Conservation (phyloP, 2,113 vertebrate species). For the Aphyosemion australe region DNA sequence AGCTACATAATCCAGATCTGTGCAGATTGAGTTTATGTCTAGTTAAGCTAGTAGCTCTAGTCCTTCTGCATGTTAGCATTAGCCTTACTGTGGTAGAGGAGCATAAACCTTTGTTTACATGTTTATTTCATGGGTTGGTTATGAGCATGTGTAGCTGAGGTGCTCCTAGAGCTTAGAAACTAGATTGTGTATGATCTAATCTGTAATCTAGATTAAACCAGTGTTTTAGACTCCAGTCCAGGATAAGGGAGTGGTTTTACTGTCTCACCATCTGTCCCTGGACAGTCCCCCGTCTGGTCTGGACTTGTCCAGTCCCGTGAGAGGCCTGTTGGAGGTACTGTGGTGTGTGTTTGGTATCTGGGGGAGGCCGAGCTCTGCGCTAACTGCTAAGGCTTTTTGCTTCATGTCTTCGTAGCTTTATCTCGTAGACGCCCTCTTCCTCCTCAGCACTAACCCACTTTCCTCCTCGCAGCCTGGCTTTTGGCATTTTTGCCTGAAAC, state of each 20-base stretch:
- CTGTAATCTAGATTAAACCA: conserved; percentile 22
- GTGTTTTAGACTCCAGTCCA: conserved; percentile 42
- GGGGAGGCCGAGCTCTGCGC: conserved; percentile 62
- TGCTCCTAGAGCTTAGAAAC: conserved; percentile 8
- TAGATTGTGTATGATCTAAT: conserved; percentile 40
- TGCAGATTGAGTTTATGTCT: too few species aligned
- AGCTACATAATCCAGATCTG: too few species aligned
- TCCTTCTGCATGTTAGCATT: not conserved
- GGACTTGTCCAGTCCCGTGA: conserved; percentile 27
- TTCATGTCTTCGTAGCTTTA: conserved; percentile 43
- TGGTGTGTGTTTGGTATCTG: conserved; percentile 24
- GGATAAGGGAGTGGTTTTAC: conserved; percentile 57
- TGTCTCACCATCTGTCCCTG: conserved; percentile 50
- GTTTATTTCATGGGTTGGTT: conserved; percentile 4
- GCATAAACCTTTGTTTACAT: not conserved
- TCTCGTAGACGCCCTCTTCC: conserved; percentile 48
- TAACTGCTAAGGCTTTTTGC: conserved; percentile 26
- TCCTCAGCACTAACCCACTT: conserved; percentile 56
- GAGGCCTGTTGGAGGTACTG: conserved; percentile 63
- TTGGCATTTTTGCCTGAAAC: conserved; percentile 43
- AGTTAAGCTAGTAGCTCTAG: too few species aligned
- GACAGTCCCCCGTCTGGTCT: conserved; percentile 56
- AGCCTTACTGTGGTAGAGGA: too few species aligned
- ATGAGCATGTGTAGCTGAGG: conserved; percentile 22
- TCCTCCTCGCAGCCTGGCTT: conserved; percentile 59